Conservation (phyloP, 2,888 invertebrate species). For the Drosophila rubida region DNA sequence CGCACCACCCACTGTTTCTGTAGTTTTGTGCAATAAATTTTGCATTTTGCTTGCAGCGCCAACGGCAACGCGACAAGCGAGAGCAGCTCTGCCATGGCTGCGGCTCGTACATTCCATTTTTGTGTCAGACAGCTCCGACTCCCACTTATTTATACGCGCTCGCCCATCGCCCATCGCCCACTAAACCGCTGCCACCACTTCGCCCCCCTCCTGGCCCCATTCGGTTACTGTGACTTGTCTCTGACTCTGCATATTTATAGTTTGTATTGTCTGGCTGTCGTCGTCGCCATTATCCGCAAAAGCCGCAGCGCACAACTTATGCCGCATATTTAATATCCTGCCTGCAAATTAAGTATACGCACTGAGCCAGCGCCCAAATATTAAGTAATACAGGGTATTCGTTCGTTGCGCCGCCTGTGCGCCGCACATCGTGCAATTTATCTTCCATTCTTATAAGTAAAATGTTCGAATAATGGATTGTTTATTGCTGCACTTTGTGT, state of each 20-base stretch:
- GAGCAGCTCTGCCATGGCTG: constrained; percentile 37
- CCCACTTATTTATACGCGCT: constrained; percentile 27
- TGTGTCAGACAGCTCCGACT: constrained; percentile 54
- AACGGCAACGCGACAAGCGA: constrained; percentile 36
- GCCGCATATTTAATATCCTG: constrained; percentile 26
- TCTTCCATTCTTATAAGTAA: not conserved
- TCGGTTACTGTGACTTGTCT: constrained; percentile 47
- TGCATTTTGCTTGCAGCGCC: constrained; percentile 72
- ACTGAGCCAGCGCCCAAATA: no score
- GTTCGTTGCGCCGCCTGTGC: not conserved
- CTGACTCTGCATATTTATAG: constrained; percentile 69
- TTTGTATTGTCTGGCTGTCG: constrained; percentile 59
- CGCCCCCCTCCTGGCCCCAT: constrained; percentile 3
- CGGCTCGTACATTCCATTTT: constrained; percentile 51
- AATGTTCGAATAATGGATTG: constrained; percentile 4
- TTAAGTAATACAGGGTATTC: not conserved
- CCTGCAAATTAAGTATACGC: no score
- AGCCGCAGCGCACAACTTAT: constrained; percentile 16
- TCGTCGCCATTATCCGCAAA: constrained; percentile 23
- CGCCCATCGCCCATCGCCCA: not conserved
- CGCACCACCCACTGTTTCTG: constrained; percentile 54
- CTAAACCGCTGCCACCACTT: not conserved
- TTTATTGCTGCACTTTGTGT: constrained; percentile 7
- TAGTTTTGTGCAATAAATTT: constrained; percentile 77
- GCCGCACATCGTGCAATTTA: not conserved